These are phyloP conservation scores for Sinocyclocheilus grahami DNA, from an alignment of 2,113 vertebrate species.

Conservation along the genomic window DNA sequence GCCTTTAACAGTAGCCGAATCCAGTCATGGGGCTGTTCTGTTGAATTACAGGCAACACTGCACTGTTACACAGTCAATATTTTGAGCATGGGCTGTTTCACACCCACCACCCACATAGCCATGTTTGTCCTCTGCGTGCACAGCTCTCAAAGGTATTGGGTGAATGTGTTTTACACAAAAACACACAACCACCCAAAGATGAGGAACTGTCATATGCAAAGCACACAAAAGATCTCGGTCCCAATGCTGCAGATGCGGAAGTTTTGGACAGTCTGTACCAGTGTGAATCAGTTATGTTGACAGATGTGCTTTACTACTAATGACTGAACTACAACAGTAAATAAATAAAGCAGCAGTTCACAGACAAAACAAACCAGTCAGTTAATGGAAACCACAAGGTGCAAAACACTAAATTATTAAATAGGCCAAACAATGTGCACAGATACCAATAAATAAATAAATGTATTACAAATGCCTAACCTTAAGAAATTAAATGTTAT, in stretches of 20 bases:
- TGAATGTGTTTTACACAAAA: constrained; percentile 14
- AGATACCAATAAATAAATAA: background rate
- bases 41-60: background rate
- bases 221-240: constrained; percentile 4
- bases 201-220: background rate
- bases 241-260: background rate
- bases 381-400: background rate
- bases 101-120: constrained; percentile 18
- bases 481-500: background rate
- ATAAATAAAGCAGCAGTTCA: background rate
- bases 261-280: background rate
- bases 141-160: constrained; percentile 11
- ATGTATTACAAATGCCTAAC: background rate
- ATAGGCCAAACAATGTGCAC: background rate
- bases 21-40: background rate
- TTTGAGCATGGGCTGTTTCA: constrained; percentile 12
- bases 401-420: constrained; percentile 7
- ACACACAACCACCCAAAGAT: constrained; percentile 16
- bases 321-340: background rate
- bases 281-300: background rate
- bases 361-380: constrained; percentile 12
- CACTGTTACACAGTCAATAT: constrained; percentile 15
- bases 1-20: background rate
- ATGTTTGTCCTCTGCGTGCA: background rate
- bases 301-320: background rate